Percentiles rank a stretch among this genome's conserved stretches.
Conservation (phyloP, 2,797 vertebrate species). For the Anguilla pacifica region DNA sequence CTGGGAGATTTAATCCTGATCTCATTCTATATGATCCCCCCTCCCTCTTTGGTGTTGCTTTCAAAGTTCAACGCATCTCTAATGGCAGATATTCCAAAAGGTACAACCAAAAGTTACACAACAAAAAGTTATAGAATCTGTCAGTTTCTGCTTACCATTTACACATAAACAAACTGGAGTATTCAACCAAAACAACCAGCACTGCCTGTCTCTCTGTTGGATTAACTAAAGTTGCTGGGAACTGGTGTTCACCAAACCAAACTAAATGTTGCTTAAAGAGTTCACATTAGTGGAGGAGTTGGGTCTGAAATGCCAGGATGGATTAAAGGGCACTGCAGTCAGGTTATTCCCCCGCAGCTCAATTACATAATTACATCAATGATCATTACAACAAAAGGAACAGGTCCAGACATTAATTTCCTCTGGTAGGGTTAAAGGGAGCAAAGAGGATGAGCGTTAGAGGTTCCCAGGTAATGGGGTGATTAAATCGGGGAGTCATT, state of each 20-base stretch:
- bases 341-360: background rate
- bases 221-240: background rate
- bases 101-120: too few relatives aligned
- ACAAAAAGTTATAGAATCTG: too few relatives aligned
- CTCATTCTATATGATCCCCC: background rate
- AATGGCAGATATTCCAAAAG: too few relatives aligned
- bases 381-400: background rate
- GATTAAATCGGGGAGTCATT: background rate
- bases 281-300: background rate
- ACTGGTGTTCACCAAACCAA: background rate
- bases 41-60: too few relatives aligned
- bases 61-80: too few relatives aligned
- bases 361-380: background rate
- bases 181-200: background rate
- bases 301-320: background rate
- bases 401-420: background rate
- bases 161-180: background rate
- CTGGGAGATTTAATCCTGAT: background rate
- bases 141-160: background rate
- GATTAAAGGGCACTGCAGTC: background rate
- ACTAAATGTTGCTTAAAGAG: background rate
- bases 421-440: background rate
- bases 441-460: background rate
- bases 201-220: background rate
- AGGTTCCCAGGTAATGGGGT: background rate